Evolutionary conservation across 1,140 invertebrate species (phyloP).

Genomic region (honey bee (Apis mellifera)): Amel_HAv3.1 CM009932.2:7987501-7988000

Average conservation of each 20-base stretch:
- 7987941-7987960: conserved; percentile 67
- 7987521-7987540: no score
- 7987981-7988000: conserved; percentile 77
- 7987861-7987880: conserved; percentile 33
- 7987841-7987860: conserved; percentile 57
- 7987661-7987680: no score
- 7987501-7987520: no score
- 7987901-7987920: neutral
- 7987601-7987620: no score
- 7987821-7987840: conserved; percentile 68
- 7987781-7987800: conserved; percentile 64
- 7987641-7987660: no score
- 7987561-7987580: no score
- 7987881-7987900: conserved; percentile 21
- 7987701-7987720: no score
- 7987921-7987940: conserved; percentile 2
- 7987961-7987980: conserved; percentile 79
- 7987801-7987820: conserved; percentile 67
- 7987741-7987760: conserved; percentile 42
- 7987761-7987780: conserved; percentile 61
- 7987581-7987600: no score
- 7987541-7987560: no score
- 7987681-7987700: neutral
- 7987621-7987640: no score
- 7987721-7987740: neutral